These are phyloP conservation scores for Turritopsis rubra DNA, from an alignment of 30 jellyfish, hydroid and myxozoan genomes.

Conservation along the genomic window DNA sequence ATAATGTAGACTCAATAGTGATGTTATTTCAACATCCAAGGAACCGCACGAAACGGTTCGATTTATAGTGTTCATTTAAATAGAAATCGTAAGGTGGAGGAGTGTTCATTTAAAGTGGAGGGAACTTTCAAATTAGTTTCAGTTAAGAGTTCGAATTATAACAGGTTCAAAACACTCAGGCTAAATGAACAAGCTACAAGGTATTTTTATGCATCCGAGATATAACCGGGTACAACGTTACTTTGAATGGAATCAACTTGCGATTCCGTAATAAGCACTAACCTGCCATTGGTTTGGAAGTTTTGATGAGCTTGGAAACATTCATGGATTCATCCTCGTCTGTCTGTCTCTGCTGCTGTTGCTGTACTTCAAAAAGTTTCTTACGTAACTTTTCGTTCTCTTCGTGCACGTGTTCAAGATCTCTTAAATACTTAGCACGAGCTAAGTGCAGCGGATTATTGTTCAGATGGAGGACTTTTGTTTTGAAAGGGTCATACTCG, in stretches of 20 bases:
- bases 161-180: too few relatives aligned
- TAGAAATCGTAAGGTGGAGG: too few relatives aligned
- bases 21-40: too few relatives aligned
- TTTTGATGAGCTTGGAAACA: conserved; percentile 27
- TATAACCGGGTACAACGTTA: too few relatives aligned
- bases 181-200: too few relatives aligned
- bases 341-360: conserved; percentile 1
- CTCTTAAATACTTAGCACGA: conserved; percentile 39
- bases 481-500: conserved; percentile 68
- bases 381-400: conserved; percentile 64
- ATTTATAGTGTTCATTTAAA: too few relatives aligned
- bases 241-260: background rate
- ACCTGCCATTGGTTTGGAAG: conserved; percentile 38
- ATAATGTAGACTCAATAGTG: too few relatives aligned
- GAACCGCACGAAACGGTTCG: too few relatives aligned
- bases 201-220: too few relatives aligned
- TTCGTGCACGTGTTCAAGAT: conserved; percentile 35
- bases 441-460: conserved; percentile 55
- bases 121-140: too few relatives aligned
- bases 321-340: conserved; percentile 28
- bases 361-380: conserved; percentile 26
- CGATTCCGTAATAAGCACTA: background rate
- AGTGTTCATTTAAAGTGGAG: too few relatives aligned
- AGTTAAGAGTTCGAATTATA: too few relatives aligned
- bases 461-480: conserved; percentile 71